Evolutionary conservation across 2,113 vertebrate genomes (phyloP).

Genomic region (Penelope pileata): DNA sequence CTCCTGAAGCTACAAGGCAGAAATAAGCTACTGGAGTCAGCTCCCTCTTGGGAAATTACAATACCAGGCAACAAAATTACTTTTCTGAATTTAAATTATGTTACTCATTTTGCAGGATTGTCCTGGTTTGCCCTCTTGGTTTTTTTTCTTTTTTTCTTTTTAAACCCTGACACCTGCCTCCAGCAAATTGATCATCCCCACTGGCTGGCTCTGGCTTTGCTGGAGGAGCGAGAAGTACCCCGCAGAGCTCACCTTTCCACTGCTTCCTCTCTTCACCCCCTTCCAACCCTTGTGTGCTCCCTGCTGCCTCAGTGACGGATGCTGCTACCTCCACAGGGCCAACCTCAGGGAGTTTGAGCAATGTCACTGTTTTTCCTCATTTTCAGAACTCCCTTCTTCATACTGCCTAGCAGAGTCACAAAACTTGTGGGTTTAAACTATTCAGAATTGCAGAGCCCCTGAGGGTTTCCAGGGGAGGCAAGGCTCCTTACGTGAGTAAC

Average conservation of each 20-base stretch:
- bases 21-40: not conserved
- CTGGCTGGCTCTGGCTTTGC: accelerated
- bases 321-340: not conserved
- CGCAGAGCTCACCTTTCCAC: not conserved
- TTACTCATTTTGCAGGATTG: not conserved
- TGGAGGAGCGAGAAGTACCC: not conserved
- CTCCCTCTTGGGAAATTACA: not conserved
- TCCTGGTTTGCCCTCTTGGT: not conserved
- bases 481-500: accelerated
- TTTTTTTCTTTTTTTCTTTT: not conserved
- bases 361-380: not conserved
- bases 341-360: not conserved
- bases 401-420: not conserved
- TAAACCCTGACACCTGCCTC: not conserved
- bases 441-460: not conserved
- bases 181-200: not conserved
- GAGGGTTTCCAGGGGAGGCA: not conserved
- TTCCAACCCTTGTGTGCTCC: not conserved
- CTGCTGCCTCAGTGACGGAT: accelerated
- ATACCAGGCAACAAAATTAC: not conserved
- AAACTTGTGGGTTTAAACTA: not conserved
- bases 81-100: not conserved
- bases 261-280: not conserved
- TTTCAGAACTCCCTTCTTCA: not conserved
- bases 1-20: not conserved